Base-by-base conservation (phyloP, 2,888 invertebrate genomes). In the Synanthedon vespiformis region DNA sequence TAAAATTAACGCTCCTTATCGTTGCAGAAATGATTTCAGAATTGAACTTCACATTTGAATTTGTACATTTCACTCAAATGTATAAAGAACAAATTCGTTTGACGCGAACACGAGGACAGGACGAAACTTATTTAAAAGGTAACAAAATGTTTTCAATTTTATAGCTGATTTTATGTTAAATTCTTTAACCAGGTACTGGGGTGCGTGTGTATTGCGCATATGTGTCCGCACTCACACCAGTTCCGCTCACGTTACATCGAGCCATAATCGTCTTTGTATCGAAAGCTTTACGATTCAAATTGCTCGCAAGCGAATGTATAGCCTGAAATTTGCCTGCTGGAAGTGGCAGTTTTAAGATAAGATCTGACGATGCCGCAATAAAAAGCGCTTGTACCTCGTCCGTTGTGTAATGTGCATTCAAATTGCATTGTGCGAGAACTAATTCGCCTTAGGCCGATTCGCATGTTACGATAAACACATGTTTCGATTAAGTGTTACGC, bases 361-460 rank as follows among this genome's bases (percentile, higher is more conserved):
- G 85, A 87, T 86, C 86, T 84, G 82, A 80, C 84, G 85, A 84
- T 85, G 86, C 85, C 84, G 86, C 84, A 87, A 87, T 87, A 87
- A 87, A 87, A 86, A 85, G 84, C 80, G 74, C 77, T 76, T 76
- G 84, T 85, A 84, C 84, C 78, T 82, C 80, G 85, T 84, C 80
- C 81, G 86, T 85, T 86, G 87, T 86, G 86, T 86, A 86, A 87
- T 86, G 83, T 85, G 85, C 87, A 86, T 86, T 86, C 85, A 86
- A 87, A 87, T 87, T 87, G 87, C 87, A 87, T 87, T 86, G 86
- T 87, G 85, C 85, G 86, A 84, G 83, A 87, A 84, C 86, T 87
- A 86, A 87, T 86, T 86, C 85, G 84, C 83, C 80, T 84, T 82
- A 85, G 84, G 83, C 81, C 76, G 86, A 86, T 86, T 81, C 82